phyloP scores from a whole-genome alignment of 2,797 vertebrate species.

The Chromis chromis region DNA sequence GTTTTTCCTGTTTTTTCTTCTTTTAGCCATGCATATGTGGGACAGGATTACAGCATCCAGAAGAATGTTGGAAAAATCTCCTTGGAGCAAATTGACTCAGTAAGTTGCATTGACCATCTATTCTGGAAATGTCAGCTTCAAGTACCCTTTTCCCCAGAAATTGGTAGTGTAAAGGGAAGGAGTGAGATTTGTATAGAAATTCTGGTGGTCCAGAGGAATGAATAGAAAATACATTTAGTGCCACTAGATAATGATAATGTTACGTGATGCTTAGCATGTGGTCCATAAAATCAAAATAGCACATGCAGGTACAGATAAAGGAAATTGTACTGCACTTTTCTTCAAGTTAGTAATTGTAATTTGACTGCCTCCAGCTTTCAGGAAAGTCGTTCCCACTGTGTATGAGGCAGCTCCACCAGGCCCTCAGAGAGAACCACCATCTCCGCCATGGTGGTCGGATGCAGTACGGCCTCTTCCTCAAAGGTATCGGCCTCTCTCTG shows the following conservation, averaged over 20 bases:
- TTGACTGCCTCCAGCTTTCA: slow-evolving; percentile 84
- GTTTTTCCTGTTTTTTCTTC: slow-evolving; percentile 13
- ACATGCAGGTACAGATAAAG: not conserved
- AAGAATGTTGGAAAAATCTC: slow-evolving; percentile 94
- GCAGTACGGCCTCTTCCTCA: slow-evolving; percentile 98
- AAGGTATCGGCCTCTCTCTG: slow-evolving; percentile 94
- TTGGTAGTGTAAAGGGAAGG: not conserved
- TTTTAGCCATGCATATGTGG: slow-evolving; percentile 93
- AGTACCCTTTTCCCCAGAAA: not conserved
- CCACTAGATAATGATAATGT: not conserved
- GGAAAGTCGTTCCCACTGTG: slow-evolving; percentile 94
- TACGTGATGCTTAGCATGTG: not conserved
- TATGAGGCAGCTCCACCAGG: slow-evolving; percentile 94
- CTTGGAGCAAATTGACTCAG: slow-evolving; percentile 94
- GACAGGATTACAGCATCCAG: slow-evolving; percentile 94
- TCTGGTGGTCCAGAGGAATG: not conserved
- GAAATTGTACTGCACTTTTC: not conserved
- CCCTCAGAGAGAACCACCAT: slow-evolving; percentile 92
- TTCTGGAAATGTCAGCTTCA: slow-evolving; percentile 34
- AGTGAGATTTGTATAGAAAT: not conserved
- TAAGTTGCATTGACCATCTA: slow-evolving; percentile 80
- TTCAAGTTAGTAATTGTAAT: slow-evolving; percentile 3
- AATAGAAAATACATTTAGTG: not conserved
- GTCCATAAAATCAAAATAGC: not conserved
- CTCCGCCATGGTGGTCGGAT: slow-evolving; percentile 96